Evolutionary conservation across 2,888 invertebrate species (phyloP).

Genomic region (Conistra vaccinii): DNA sequence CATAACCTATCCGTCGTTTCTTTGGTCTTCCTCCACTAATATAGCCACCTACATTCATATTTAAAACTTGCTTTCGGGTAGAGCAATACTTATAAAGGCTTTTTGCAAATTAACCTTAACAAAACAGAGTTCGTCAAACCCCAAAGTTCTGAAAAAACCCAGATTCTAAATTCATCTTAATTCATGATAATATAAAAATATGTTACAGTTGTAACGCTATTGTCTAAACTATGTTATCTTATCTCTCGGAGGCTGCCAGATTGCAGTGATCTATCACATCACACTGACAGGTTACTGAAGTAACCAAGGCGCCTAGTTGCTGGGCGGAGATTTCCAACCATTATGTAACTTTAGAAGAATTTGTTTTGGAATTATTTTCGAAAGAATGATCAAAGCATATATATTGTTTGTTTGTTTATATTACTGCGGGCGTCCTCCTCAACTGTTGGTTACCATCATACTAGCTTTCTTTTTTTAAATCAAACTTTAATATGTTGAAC

Average conservation of each 20-base stretch:
- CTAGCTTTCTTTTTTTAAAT: background rate
- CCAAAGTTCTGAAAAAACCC: background rate
- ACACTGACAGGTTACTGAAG: slow-evolving; percentile 52
- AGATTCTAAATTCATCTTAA: slow-evolving; percentile 13
- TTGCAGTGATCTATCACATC: slow-evolving; percentile 56
- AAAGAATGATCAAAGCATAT: background rate
- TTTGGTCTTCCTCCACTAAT: background rate
- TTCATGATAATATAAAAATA: slow-evolving; percentile 18
- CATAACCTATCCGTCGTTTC: background rate
- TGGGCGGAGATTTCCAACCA: slow-evolving; percentile 35
- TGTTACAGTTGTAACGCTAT: slow-evolving; percentile 46
- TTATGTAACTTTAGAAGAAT: slow-evolving; percentile 40
- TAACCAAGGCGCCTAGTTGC: slow-evolving; percentile 42
- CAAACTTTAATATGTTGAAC: background rate
- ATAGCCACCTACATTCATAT: background rate
- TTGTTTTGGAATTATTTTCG: background rate
- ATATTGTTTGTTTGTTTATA: background rate
- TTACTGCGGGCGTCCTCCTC: background rate
- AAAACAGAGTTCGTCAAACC: background rate
- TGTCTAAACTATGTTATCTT: slow-evolving; percentile 59
- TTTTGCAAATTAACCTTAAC: too few relatives aligned
- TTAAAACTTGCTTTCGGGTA: too few relatives aligned
- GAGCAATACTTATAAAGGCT: too few relatives aligned
- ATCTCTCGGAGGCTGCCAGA: slow-evolving; percentile 57
- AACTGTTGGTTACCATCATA: background rate